Percentiles rank a stretch among this genome's conserved stretches.
Conservation (phyloP, 2,113 vertebrate genomes). For the Chascanopsetta lugubris region DNA sequence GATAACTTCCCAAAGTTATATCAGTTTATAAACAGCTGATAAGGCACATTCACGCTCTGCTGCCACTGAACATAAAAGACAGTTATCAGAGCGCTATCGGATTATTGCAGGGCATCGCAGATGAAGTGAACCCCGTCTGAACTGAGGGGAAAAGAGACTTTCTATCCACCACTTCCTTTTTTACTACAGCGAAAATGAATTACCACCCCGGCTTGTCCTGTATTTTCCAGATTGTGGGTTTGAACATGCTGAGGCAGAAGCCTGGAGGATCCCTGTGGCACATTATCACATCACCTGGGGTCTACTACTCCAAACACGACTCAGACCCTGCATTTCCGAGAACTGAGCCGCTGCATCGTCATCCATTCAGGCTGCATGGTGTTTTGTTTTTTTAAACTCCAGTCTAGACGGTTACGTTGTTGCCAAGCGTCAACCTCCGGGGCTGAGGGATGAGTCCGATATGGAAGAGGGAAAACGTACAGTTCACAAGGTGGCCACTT, state of each 20-base stretch:
- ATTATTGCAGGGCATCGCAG: no score
- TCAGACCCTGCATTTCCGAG: background rate
- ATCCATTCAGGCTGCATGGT: background rate
- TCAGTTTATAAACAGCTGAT: no score
- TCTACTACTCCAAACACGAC: background rate
- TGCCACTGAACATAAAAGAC: background rate
- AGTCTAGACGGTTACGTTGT: background rate
- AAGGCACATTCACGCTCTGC: no score
- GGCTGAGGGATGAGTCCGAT: no score
- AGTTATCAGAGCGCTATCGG: no score
- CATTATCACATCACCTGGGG: background rate
- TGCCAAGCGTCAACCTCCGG: no score
- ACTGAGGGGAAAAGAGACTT: background rate
- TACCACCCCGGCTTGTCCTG: background rate
- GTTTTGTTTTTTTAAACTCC: background rate
- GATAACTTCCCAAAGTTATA: no score
- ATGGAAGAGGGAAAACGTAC: no score
- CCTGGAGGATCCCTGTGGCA: background rate
- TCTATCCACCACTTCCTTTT: no score
- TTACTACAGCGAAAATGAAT: background rate
- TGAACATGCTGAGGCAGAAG: background rate
- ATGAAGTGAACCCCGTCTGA: background rate
- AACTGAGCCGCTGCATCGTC: slow-evolving; percentile 3
- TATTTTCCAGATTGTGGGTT: slow-evolving; percentile 1
- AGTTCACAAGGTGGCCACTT: no score